These are phyloP conservation scores for Oryzias woworae DNA, from an alignment of 2,113 vertebrate genomes.

Conservation along the genomic window DNA sequence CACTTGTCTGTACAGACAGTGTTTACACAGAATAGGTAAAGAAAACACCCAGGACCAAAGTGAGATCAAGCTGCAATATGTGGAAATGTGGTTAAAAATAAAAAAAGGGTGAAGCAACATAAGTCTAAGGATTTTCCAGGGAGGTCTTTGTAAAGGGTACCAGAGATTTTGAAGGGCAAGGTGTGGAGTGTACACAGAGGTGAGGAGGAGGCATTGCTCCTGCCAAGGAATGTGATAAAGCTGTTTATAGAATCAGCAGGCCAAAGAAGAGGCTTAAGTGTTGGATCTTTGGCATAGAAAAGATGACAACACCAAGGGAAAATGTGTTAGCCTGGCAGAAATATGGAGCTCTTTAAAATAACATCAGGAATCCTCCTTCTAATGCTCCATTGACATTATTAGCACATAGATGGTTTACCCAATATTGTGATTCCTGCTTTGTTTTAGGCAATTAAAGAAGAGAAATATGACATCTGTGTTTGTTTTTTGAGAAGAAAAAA, in stretches of 20 bases:
- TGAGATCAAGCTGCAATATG: conserved; percentile 30
- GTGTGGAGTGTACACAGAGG: conserved; percentile 48
- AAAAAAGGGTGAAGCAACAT: not conserved
- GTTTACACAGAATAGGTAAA: conserved; percentile 59
- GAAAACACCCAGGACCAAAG: conserved; percentile 15
- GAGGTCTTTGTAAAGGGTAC: conserved; percentile 41
- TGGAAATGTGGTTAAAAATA: conserved; percentile 26
- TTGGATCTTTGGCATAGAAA: conserved; percentile 40
- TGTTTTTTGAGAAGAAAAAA: too few species aligned
- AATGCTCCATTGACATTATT: conserved; percentile 9
- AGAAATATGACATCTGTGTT: too few species aligned
- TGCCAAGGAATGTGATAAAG: conserved; percentile 55
- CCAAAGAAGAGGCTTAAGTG: conserved; percentile 31
- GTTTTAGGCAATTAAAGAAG: too few species aligned
- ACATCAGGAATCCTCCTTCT: conserved; percentile 16
- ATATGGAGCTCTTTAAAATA: conserved; percentile 31
- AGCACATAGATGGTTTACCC: not conserved
- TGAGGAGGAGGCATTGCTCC: conserved; percentile 39
- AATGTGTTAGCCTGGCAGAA: conserved; percentile 31
- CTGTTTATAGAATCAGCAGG: conserved; percentile 60
- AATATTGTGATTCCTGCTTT: too few species aligned
- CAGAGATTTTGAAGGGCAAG: conserved; percentile 35
- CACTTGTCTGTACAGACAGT: conserved; percentile 20
- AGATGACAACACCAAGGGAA: not conserved
- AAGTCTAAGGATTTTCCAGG: conserved; percentile 19